These are phyloP conservation scores for Drosophila repleta DNA, from an alignment of 1,140 invertebrate species.

Conservation along the genomic window DNA sequence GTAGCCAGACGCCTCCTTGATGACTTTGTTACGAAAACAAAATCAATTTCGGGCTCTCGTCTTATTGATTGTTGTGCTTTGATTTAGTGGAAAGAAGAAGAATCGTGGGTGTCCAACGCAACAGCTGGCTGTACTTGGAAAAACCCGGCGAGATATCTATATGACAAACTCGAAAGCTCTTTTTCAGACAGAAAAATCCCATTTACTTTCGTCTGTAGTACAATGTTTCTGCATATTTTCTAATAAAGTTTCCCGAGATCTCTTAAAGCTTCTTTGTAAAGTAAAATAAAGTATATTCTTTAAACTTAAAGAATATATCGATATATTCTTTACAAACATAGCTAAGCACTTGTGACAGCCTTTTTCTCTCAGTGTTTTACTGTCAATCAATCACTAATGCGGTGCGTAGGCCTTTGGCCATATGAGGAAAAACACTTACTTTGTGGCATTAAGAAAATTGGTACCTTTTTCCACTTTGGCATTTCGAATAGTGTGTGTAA, in stretches of 20 bases:
- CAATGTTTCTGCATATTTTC: not conserved
- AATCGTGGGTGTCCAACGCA: not conserved
- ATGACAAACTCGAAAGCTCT: no score
- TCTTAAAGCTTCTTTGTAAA: no score
- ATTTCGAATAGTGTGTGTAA: slow-evolving; percentile 21
- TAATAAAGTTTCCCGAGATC: no score
- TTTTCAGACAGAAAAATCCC: no score
- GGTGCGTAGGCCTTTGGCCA: slow-evolving; percentile 14
- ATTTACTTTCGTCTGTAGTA: not conserved
- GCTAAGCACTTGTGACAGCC: no score
- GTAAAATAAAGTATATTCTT: no score
- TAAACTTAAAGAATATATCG: no score
- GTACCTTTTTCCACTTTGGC: slow-evolving; percentile 11
- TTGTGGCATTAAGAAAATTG: slow-evolving; percentile 15
- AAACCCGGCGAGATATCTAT: not conserved
- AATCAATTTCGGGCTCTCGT: slow-evolving; percentile 1
- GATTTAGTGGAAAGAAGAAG: slow-evolving; percentile 1
- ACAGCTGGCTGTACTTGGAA: slow-evolving; percentile 9
- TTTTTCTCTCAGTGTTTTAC: slow-evolving; percentile 14
- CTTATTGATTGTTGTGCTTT: slow-evolving; percentile 40
- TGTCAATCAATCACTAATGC: slow-evolving; percentile 40
- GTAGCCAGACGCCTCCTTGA: slow-evolving; percentile 13
- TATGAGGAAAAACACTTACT: slow-evolving; percentile 19
- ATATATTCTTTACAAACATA: no score
- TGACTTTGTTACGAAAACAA: slow-evolving; percentile 28